Evolutionary conservation across 2,113 vertebrate genomes (phyloP).

Genomic region (Bufo gargarizans): DNA sequence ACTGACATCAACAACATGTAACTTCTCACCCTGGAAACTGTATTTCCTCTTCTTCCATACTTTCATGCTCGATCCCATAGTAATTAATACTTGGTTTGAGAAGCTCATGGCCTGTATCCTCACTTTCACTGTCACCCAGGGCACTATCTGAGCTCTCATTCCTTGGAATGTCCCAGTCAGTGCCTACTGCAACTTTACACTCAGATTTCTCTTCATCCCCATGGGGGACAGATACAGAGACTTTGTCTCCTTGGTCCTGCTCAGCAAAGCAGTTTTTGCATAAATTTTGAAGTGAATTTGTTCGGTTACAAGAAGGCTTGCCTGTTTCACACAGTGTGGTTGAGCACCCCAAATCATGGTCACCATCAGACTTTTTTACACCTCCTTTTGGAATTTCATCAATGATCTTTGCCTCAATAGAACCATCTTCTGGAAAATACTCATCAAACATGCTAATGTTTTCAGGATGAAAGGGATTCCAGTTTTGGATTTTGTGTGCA

Average conservation of each 20-base stretch:
- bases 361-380: constrained; percentile 66
- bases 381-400: constrained; percentile 77
- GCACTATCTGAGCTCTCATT: constrained; percentile 99
- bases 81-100: constrained; percentile 69
- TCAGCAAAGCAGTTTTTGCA: constrained; percentile 82
- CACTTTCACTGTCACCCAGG: constrained; percentile 95
- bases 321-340: constrained; percentile 67
- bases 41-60: constrained; percentile 91
- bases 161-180: constrained; percentile 97
- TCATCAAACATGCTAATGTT: constrained; percentile 86
- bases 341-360: constrained; percentile 71
- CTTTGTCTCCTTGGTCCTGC: constrained; percentile 82
- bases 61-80: constrained; percentile 82
- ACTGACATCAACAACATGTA: neutral
- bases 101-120: constrained; percentile 81
- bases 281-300: constrained; percentile 73
- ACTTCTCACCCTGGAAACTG: constrained; percentile 89
- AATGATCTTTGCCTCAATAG: constrained; percentile 85
- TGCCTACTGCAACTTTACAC: constrained; percentile 75
- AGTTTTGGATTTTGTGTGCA: constrained; percentile 74
- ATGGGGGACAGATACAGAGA: constrained; percentile 78
- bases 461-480: constrained; percentile 74
- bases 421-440: constrained; percentile 83
- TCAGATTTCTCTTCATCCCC: constrained; percentile 79
- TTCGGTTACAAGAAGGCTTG: constrained; percentile 73